Evolutionary conservation across 37 sponge, comb jelly and placozoan species (phyloP).

Genomic region (Beroe ovata): DNA sequence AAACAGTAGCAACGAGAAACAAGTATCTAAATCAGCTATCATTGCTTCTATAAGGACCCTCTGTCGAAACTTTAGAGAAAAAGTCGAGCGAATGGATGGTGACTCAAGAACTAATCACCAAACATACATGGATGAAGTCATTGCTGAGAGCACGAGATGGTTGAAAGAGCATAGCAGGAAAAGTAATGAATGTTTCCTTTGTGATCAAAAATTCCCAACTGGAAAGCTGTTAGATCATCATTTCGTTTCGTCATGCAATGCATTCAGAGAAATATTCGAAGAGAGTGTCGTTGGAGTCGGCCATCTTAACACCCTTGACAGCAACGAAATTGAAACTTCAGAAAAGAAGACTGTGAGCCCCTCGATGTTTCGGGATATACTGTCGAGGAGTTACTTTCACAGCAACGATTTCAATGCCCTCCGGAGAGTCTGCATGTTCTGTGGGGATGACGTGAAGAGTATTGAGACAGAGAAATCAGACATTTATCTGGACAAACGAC

Average conservation of each 20-base stretch:
- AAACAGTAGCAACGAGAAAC: conserved; percentile 45
- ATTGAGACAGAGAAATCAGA: background rate
- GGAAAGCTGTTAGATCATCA: background rate
- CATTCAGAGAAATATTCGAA: background rate
- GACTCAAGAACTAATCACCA: background rate
- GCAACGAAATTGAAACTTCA: background rate
- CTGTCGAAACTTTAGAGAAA: background rate
- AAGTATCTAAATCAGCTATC: conserved; percentile 36
- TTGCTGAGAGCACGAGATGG: background rate
- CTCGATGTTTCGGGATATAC: background rate
- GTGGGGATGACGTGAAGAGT: background rate
- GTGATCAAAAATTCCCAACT: background rate
- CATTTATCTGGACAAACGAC: conserved; percentile 14
- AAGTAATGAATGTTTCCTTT: background rate
- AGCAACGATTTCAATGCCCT: background rate
- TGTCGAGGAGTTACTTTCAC: conserved; percentile 19
- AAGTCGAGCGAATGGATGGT: conserved; percentile 5
- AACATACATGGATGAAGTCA: background rate
- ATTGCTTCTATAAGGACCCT: background rate
- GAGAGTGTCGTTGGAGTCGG: conserved; percentile 8
- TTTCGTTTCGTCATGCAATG: background rate
- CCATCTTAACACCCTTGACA: background rate
- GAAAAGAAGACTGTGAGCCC: background rate
- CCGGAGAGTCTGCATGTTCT: conserved; percentile 8
- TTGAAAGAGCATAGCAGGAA: background rate